Base-by-base conservation (phyloP, 1,140 invertebrate genomes). In the Radopholus similis region DNA sequence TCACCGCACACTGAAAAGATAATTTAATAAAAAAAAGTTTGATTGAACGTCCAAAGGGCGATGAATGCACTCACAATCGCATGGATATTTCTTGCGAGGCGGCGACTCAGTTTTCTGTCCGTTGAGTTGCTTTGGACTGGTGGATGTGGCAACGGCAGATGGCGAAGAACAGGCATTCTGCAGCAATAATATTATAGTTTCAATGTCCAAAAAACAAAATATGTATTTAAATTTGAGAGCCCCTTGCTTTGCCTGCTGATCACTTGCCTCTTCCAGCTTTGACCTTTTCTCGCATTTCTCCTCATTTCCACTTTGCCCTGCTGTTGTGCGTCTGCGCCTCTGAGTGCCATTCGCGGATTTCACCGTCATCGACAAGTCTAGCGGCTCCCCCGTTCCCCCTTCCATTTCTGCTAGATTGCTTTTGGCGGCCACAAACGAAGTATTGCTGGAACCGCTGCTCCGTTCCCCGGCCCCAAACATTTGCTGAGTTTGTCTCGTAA, bases 1-100 rank as follows among this genome's bases (percentile, higher is more conserved):
- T 49, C 38, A 6, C 58, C 59, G 18, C 59, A 62, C 42, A 62
- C 59, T 62, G 23, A 47, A 62, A 51, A 28, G 6, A n/a, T 1
- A 30, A 30, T 9, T 13, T 13, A 49, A 47, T 26, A 32, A 13
- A 47, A 44, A 51, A 44, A 1, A 15, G 23, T 59, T 37, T 0
- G 38, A 21, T 38, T 37, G 5, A 5, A 47, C 26, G 18, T 47
- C 8, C 44, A n/a, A 49, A 9, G n/a, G n/a, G n/a, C n/a, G n/a
- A n/a, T n/a, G n/a, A n/a, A 49, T 21, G 8, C 6, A n/a, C 47
- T 62, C 32, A 62, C 59, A 49, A 49, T 62, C 59, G 34, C 59
- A 62, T 23, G 40, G 28, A 34, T 42, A 62, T 40, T 28, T 35
- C 40, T 62, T 62, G 4, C 49, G 5, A 26, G 59, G 11, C 49